These are phyloP conservation scores for Neosalanx taihuensis DNA, from an alignment of 2,797 vertebrate genomes.

Conservation along the genomic window DNA sequence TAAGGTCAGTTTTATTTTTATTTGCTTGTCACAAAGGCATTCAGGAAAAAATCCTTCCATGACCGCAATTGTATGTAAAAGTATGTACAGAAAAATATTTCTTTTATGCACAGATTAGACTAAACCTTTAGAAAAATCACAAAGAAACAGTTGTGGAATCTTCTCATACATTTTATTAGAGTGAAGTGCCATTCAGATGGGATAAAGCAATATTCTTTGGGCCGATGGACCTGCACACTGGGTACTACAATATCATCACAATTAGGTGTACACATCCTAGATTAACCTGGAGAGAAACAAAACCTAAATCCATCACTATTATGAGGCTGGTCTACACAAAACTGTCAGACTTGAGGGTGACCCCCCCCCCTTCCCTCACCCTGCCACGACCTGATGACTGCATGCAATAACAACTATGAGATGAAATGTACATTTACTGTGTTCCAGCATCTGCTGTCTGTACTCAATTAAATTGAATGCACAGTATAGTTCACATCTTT, in stretches of 20 bases:
- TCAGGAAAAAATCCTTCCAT: not conserved
- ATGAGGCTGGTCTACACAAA: slow-evolving; percentile 21
- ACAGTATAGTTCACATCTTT: slow-evolving; percentile 35
- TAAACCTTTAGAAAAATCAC: not conserved
- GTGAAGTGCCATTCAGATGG: slow-evolving; percentile 35
- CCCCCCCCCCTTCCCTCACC: not conserved
- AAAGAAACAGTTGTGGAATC: slow-evolving; percentile 15
- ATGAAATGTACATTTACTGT: slow-evolving; percentile 29
- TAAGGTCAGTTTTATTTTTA: not conserved
- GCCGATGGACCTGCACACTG: slow-evolving; percentile 14
- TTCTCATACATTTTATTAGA: slow-evolving; percentile 55
- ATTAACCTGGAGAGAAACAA: too few species aligned
- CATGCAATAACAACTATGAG: slow-evolving; percentile 49
- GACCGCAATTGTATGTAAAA: not conserved
- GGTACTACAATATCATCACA: slow-evolving; percentile 46
- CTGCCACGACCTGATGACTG: slow-evolving; percentile 33
- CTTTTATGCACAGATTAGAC: not conserved
- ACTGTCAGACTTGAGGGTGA: slow-evolving; percentile 40
- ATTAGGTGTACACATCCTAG: slow-evolving; percentile 8
- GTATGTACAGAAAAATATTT: not conserved
- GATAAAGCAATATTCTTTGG: not conserved
- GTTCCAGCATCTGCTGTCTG: slow-evolving; percentile 27
- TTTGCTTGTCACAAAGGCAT: not conserved
- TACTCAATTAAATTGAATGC: slow-evolving; percentile 42
- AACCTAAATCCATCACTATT: not conserved